These are phyloP conservation scores for Hoplostethus atlanticus DNA, from an alignment of 2,797 vertebrate species.

Conservation along the genomic window DNA sequence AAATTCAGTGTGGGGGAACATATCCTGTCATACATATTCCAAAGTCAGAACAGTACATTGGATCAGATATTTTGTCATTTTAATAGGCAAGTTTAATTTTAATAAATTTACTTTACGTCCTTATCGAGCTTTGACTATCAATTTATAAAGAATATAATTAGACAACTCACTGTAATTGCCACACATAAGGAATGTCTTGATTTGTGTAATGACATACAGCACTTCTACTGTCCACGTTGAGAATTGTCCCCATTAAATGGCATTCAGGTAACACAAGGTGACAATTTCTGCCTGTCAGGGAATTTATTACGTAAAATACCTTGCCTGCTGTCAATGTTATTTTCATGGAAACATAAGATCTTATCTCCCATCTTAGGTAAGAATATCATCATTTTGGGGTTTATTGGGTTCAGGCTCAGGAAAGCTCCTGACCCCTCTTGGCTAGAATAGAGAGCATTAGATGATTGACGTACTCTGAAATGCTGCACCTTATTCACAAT, in stretches of 20 bases:
- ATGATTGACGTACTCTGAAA: no score
- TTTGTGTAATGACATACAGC: not conserved
- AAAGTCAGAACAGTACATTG: not conserved
- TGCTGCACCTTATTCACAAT: no score
- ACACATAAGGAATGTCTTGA: not conserved
- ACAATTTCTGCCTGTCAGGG: constrained; percentile 25
- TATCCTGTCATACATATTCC: not conserved
- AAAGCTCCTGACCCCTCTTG: constrained; percentile 5
- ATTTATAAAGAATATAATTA: not conserved
- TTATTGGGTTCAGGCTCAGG: constrained; percentile 1
- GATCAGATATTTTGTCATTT: not conserved
- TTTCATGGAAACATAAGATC: constrained; percentile 26
- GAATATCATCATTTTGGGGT: not conserved
- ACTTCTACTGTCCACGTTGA: not conserved
- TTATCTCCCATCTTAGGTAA: constrained; percentile 9
- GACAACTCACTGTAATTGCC: not conserved
- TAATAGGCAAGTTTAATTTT: not conserved
- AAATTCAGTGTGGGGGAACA: not conserved
- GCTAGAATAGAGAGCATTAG: no score
- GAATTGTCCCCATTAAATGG: not conserved
- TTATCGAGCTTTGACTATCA: not conserved
- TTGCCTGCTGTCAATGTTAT: constrained; percentile 13
- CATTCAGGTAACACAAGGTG: not conserved
- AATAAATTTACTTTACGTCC: not conserved
- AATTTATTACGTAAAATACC: constrained; percentile 20